Base-by-base conservation (phyloP, 2,888 invertebrate genomes). In the Aromia moschata region DNA sequence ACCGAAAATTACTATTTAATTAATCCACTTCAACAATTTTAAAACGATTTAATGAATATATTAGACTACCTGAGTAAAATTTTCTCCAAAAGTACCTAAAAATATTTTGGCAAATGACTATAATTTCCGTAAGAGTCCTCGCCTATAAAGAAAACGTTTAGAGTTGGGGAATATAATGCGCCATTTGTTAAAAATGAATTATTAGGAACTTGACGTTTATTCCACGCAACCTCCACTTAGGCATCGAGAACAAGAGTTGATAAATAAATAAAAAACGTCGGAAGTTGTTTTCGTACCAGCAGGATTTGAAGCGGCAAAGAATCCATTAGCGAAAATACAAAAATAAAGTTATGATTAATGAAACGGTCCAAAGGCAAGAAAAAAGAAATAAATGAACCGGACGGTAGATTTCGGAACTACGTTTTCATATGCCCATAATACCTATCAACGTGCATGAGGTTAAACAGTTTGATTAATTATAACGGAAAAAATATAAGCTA, bases 261-360 rank as follows among this genome's bases (percentile, higher is more conserved):
- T 25, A 25, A 25, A 25, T 25, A 25, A 25, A 25, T 25, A 25
- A 25, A 25, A 25, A 25, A 7, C 25, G 7, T 5, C 25, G 3
- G 25, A 5, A 25, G 7, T 5, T 7, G 25, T 25, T 25, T 25
- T 25, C 25, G 7, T 25, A 7, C 25, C 3, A 3, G 25, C 16
- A 10, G 38, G 38, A 20, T 41, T 17, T 17, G 12, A n/a, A 30
- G 30, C 25, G 12, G 30, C 30, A 44, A 44, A 14, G 30, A 44
- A 44, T 44, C 44, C 44, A 44, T 44, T 30, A 25, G 30, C 11
- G 44, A 30, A 30, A 9, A 25, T 25, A 30, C 14, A 11, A 30
- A 44, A 44, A 44, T 44, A 44, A 44, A 30, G 25, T 44, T 44
- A 44, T 44, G 44, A 44, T 44, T 44, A 30, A 44, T 44, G 44